phyloP scores from a whole-genome alignment of 2,797 vertebrate species.

The Catharus ustulatus region DNA sequence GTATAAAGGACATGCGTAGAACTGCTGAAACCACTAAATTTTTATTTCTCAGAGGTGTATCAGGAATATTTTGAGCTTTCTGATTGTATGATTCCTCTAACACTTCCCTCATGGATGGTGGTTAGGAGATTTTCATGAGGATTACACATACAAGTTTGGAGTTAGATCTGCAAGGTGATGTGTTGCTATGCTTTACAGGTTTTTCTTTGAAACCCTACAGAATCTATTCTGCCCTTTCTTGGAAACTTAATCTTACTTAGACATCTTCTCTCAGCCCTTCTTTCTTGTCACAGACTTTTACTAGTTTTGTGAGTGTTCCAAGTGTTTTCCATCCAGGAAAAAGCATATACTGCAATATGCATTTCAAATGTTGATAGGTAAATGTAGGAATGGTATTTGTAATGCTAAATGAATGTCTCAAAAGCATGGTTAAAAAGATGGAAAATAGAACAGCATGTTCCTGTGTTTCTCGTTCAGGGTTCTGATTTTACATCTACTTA shows the following conservation, averaged over 20 bases:
- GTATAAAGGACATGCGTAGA: background rate
- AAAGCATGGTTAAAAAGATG: background rate
- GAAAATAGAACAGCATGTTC: background rate
- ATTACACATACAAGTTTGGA: background rate
- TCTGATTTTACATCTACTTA: background rate
- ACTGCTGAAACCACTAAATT: background rate
- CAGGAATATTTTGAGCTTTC: background rate
- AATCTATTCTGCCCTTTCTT: background rate
- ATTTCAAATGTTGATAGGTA: background rate
- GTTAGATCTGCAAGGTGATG: background rate
- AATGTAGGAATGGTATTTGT: background rate
- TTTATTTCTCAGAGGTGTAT: background rate
- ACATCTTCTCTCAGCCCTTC: background rate
- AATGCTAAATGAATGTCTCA: slow-evolving; percentile 7
- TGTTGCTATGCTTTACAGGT: background rate
- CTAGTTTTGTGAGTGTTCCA: background rate
- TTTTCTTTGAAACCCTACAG: background rate
- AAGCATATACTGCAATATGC: background rate
- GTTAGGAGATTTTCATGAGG: background rate
- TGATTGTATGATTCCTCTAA: background rate
- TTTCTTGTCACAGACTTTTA: background rate
- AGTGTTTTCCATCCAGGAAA: background rate
- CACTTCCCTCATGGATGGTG: background rate
- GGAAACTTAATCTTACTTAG: background rate
- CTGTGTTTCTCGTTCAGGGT: slow-evolving; percentile 22